These are phyloP conservation scores for Caenorhabditis remanei DNA, from an alignment of 1,140 invertebrate species.

Conservation along the genomic window DNA sequence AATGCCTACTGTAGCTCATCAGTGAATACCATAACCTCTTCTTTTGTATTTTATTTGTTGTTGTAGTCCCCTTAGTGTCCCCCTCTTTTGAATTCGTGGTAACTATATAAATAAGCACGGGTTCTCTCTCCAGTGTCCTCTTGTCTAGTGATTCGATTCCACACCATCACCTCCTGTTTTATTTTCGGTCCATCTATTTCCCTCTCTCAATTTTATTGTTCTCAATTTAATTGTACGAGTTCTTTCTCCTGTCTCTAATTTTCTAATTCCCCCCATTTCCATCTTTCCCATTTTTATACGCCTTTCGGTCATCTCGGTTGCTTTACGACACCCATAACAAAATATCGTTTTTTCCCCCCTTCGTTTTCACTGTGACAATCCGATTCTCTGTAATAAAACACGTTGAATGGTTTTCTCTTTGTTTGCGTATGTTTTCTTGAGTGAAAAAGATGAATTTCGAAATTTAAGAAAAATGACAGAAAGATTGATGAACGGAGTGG, in stretches of 20 bases:
- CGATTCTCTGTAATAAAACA: constrained; percentile 27
- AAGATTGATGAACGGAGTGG: no score
- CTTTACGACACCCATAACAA: constrained; percentile 24
- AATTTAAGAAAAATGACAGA: no score
- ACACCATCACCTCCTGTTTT: neutral
- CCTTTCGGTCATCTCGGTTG: constrained; percentile 45
- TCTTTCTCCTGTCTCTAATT: neutral
- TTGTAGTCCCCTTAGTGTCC: no score
- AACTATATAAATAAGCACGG: neutral
- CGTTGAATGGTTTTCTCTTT: no score
- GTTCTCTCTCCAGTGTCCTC: neutral
- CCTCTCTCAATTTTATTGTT: constrained; percentile 20
- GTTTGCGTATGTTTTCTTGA: no score
- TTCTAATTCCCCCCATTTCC: neutral
- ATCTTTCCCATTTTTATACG: constrained; percentile 19
- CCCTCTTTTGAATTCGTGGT: neutral
- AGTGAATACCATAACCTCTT: neutral
- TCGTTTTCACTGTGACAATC: neutral
- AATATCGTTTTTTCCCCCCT: neutral
- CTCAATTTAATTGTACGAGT: constrained; percentile 55
- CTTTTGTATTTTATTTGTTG: no score
- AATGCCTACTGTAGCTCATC: constrained; percentile 42
- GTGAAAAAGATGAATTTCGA: no score
- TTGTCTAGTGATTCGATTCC: neutral
- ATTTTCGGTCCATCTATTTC: neutral